These are phyloP conservation scores for Athene cunicularia DNA, from an alignment of 2,113 vertebrate genomes.

Conservation along the genomic window DNA sequence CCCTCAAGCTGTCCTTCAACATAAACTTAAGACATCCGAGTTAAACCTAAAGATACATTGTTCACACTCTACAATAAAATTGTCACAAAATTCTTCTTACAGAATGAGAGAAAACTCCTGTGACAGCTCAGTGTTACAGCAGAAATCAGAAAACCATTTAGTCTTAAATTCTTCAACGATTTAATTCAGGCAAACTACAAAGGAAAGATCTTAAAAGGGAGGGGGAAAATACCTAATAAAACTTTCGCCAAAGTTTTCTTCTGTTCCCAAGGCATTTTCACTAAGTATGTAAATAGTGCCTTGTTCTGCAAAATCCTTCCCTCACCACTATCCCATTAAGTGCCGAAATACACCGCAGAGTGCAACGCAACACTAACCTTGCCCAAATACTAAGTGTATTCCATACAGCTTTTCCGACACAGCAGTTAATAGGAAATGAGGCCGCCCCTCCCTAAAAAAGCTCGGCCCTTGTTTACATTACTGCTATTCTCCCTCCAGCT, in stretches of 20 bases:
- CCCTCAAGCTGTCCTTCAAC: not conserved
- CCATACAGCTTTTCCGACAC: not conserved
- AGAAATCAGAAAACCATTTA: not conserved
- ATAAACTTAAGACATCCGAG: not conserved
- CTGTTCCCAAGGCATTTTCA: not conserved
- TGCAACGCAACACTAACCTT: not conserved
- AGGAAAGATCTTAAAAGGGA: not conserved
- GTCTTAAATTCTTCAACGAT: not conserved
- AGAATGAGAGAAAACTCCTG: not conserved
- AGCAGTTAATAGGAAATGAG: not conserved
- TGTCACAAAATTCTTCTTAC: not conserved
- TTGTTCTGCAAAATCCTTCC: not conserved
- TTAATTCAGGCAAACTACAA: not conserved
- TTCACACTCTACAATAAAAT: not conserved
- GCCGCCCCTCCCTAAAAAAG: not conserved
- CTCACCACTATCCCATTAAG: too few species aligned
- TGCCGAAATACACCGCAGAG: not conserved
- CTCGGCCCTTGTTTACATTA: not conserved
- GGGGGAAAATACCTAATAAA: not conserved
- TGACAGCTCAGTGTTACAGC: not conserved
- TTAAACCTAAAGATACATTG: not conserved
- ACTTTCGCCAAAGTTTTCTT: not conserved
- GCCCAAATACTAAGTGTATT: not conserved
- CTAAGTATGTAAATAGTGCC: accelerated
- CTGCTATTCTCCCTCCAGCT: not conserved